These are phyloP conservation scores for Crocuta crocuta DNA, from an alignment of 2,113 vertebrate species.

Conservation along the genomic window DNA sequence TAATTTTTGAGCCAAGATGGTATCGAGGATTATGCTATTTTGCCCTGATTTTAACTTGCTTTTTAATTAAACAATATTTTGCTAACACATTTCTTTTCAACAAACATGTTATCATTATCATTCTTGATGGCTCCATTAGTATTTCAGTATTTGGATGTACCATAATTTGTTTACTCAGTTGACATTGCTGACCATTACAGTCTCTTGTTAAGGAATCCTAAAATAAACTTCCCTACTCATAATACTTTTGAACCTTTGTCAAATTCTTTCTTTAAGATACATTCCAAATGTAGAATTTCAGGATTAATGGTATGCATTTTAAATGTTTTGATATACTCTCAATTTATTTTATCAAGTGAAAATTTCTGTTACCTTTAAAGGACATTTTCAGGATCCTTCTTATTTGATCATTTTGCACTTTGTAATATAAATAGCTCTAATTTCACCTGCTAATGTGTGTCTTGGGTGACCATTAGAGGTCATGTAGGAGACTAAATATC, in stretches of 20 bases:
- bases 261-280: background rate
- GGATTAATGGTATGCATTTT: background rate
- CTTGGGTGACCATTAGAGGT: conserved; percentile 40
- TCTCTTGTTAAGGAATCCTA: background rate
- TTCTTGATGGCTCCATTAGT: background rate
- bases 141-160: background rate
- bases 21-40: background rate
- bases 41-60: background rate
- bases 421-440: background rate
- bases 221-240: conserved; percentile 10
- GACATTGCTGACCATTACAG: background rate
- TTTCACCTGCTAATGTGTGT: background rate
- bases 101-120: background rate
- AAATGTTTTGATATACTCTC: background rate
- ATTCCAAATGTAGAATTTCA: conserved; percentile 40
- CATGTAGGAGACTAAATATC: conserved; percentile 66
- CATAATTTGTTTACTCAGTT: background rate
- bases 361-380: conserved; percentile 27
- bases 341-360: conserved; percentile 12
- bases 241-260: conserved; percentile 39
- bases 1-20: background rate
- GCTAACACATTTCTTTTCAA: background rate
- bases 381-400: background rate
- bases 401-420: conserved; percentile 42
- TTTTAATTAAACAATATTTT: conserved; percentile 6